Conservation (phyloP, 2,113 vertebrate genomes). For the Heteronetta atricapilla region DNA sequence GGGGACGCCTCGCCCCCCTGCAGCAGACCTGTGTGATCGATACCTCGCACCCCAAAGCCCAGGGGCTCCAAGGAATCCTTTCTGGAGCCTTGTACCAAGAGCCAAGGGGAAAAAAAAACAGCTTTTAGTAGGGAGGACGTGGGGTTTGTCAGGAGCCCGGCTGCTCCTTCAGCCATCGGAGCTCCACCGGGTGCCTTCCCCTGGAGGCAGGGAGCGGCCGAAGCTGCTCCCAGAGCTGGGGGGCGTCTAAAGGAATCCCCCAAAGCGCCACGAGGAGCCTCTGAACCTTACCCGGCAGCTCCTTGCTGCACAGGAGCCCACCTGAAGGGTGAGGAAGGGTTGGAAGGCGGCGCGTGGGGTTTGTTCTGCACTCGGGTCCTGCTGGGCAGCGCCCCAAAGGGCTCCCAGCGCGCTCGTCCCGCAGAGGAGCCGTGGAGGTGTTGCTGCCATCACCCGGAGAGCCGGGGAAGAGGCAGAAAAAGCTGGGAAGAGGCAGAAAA, state of each 20-base stretch:
- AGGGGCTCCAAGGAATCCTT: not conserved
- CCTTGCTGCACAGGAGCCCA: not conserved
- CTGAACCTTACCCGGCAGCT: not conserved
- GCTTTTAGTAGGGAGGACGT: no score
- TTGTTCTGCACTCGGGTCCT: not conserved
- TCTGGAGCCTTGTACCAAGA: not conserved
- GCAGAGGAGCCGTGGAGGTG: not conserved
- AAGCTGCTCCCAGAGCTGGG: not conserved
- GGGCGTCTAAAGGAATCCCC: not conserved
- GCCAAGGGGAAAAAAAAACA: not conserved
- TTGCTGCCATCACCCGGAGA: not conserved
- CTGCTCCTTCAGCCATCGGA: not conserved
- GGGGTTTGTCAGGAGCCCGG: not conserved
- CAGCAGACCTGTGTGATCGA: not conserved
- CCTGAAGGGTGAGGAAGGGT: not conserved
- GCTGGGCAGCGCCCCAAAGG: not conserved
- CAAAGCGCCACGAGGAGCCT: not conserved
- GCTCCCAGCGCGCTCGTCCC: fast-evolving
- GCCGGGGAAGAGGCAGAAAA: not conserved
- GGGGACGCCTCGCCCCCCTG: no score
- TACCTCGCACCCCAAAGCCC: no score
- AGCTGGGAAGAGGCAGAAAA: not conserved
- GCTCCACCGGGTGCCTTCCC: not conserved
- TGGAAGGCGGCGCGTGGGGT: fast-evolving
- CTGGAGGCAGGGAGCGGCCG: not conserved